phyloP scores from a whole-genome alignment of 2,888 invertebrate genomes.

The Archips crataeganus region DNA sequence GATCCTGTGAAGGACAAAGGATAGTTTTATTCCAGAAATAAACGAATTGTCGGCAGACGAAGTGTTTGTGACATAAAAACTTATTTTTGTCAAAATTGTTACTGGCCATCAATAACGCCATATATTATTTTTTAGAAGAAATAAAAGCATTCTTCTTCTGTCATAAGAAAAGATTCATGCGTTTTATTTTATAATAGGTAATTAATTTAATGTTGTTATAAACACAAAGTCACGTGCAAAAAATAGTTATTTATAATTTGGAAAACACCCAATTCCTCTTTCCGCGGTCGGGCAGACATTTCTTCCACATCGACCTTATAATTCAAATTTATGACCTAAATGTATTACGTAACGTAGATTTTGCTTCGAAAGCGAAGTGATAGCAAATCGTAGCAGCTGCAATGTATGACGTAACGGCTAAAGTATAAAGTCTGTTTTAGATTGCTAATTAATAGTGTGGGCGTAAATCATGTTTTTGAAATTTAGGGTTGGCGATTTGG shows the following conservation, averaged over 20 bases:
- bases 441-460: slow-evolving; percentile 34
- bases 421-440: slow-evolving; percentile 19
- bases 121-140: no score
- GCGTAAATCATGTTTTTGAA: slow-evolving; percentile 36
- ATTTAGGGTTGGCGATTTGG: slow-evolving; percentile 27
- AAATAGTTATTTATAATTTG: slow-evolving; percentile 13
- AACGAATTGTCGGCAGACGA: no score
- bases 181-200: no score
- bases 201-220: no score
- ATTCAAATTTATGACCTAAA: background rate
- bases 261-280: slow-evolving; percentile 12
- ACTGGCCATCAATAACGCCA: no score
- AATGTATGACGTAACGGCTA: slow-evolving; percentile 3
- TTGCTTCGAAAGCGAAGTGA: background rate
- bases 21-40: no score
- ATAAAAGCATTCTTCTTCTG: no score
- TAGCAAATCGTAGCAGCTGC: slow-evolving; percentile 9
- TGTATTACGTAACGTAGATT: background rate
- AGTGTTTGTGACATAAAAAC: no score
- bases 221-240: no score
- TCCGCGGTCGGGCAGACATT: background rate
- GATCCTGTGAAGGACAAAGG: no score
- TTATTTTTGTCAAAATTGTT: no score
- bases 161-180: no score
- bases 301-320: background rate